Percentiles rank a stretch among this genome's conserved stretches.
These are phyloP conservation scores for Rhombomys opimus DNA, from an alignment of 2,113 vertebrate species.

Conservation along the genomic window DNA sequence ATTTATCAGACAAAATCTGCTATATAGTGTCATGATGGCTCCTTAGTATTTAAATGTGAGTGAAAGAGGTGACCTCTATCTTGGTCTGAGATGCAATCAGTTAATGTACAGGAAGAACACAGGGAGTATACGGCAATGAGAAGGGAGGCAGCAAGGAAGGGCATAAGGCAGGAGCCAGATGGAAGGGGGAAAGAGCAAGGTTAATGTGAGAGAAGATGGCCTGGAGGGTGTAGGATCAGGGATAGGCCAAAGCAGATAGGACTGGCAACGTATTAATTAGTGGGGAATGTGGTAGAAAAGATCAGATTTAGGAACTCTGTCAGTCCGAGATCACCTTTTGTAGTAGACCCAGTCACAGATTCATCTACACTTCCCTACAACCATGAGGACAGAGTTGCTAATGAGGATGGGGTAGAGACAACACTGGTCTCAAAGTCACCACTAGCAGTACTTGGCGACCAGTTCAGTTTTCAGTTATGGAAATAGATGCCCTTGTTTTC, in stretches of 20 bases:
- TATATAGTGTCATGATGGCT: neutral
- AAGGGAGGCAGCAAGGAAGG: neutral
- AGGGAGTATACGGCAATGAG: neutral
- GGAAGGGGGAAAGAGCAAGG: neutral
- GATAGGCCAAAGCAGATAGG: rapidly evolving
- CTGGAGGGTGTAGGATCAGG: neutral
- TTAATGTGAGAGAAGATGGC: neutral
- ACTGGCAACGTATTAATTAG: neutral
- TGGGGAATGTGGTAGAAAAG: neutral
- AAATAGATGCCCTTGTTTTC: neutral
- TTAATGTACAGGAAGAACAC: neutral
- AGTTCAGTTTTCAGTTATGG: neutral
- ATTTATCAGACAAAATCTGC: neutral
- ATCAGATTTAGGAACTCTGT: neutral
- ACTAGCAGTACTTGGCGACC: neutral
- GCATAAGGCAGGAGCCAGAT: neutral
- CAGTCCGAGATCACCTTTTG: neutral
- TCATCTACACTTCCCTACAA: neutral
- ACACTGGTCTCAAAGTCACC: neutral
- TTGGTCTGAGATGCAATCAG: neutral
- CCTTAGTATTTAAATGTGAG: neutral
- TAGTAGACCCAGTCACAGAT: rapidly evolving
- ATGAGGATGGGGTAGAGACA: neutral
- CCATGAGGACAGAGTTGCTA: neutral
- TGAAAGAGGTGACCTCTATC: neutral